phyloP scores from a whole-genome alignment of 2,797 vertebrate species.

The Neomorphus geoffroyi region DNA sequence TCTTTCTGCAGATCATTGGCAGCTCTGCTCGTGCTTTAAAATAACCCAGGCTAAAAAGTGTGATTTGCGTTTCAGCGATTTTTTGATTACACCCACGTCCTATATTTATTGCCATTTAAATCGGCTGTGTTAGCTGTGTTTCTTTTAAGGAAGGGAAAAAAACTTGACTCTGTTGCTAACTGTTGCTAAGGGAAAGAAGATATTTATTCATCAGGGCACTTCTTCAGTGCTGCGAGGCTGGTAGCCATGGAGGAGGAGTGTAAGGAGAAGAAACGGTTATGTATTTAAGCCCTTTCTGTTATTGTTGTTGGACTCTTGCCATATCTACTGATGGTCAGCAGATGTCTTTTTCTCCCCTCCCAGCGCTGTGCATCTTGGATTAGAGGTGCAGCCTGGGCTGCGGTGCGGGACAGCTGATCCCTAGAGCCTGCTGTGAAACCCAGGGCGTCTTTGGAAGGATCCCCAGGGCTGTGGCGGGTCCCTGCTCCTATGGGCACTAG shows the following conservation, averaged over 20 bases:
- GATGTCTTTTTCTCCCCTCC: conserved; percentile 31
- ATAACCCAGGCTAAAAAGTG: conserved; percentile 59
- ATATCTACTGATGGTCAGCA: conserved; percentile 66
- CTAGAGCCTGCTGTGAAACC: not conserved
- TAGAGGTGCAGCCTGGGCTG: not conserved
- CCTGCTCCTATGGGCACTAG: rapidly evolving
- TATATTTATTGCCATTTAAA: conserved; percentile 76
- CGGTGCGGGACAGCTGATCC: not conserved
- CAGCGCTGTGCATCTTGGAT: not conserved
- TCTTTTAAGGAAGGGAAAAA: conserved; percentile 14
- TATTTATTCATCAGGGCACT: conserved; percentile 66
- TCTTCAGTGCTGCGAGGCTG: conserved; percentile 40
- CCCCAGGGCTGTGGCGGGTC: rapidly evolving
- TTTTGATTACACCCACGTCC: conserved; percentile 71
- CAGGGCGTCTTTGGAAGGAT: not conserved
- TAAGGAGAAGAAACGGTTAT: conserved; percentile 13
- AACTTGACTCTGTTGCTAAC: conserved; percentile 54
- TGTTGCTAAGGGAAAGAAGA: conserved; percentile 60
- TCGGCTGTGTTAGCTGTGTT: conserved; percentile 63
- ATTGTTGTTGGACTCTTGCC: conserved; percentile 39
- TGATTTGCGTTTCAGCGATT: conserved; percentile 48
- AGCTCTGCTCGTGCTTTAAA: conserved; percentile 62
- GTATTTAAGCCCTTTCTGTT: conserved; percentile 50
- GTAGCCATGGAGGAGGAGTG: conserved; percentile 50
- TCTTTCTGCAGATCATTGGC: conserved; percentile 51